Evolutionary conservation across 1,140 invertebrate genomes (phyloP).

Genomic region (Zelostemma sp.): DNA sequence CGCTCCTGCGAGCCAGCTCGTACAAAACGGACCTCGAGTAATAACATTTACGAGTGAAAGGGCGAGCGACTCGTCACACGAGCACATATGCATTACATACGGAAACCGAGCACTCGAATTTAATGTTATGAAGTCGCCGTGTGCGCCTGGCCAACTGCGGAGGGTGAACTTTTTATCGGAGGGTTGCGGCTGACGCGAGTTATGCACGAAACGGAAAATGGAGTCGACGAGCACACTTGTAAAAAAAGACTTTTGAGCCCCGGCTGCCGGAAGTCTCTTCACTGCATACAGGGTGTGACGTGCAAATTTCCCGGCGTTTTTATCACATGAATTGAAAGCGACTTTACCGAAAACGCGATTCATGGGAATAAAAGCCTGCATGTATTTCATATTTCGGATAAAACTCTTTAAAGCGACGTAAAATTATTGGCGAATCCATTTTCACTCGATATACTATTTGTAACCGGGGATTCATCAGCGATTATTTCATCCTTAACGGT

Average conservation of each 20-base stretch:
- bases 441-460: no score
- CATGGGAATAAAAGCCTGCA: no score
- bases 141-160: conserved; percentile 19
- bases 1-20: conserved; percentile 6
- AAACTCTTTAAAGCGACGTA: no score
- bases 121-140: conserved; percentile 40
- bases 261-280: conserved; percentile 30
- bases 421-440: no score
- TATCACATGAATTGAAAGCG: no score
- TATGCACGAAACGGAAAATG: conserved; percentile 57
- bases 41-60: conserved; percentile 45
- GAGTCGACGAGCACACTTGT: conserved; percentile 37
- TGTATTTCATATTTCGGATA: no score
- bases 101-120: conserved; percentile 41
- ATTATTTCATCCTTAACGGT: no score
- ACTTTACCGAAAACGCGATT: no score
- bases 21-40: conserved; percentile 27
- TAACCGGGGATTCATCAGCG: no score
- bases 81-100: conserved; percentile 42
- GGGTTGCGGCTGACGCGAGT: conserved; percentile 34
- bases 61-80: conserved; percentile 24
- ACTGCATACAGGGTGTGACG: conserved; percentile 19
- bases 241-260: conserved; percentile 40
- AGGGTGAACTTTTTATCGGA: conserved; percentile 44
- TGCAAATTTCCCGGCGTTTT: conserved; percentile 27